Evolutionary conservation across 1,140 invertebrate genomes (phyloP).

Genomic region (Conus betulinus): DNA sequence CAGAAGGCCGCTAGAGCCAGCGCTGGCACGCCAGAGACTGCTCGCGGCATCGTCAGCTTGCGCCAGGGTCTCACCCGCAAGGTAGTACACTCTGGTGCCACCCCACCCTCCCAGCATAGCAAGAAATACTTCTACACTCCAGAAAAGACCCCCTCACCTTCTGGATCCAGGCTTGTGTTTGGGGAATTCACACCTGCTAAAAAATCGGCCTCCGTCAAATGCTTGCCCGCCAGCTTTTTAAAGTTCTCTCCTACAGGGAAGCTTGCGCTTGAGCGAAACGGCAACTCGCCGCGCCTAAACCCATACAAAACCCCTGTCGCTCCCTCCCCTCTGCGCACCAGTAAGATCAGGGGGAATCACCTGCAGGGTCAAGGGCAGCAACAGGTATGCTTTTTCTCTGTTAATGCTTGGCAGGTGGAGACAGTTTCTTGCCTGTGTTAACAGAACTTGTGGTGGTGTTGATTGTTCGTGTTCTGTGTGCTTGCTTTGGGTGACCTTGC

Average conservation of each 20-base stretch:
- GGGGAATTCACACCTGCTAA: constrained; percentile 47
- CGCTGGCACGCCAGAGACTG: constrained; percentile 70
- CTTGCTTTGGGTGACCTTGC: neutral
- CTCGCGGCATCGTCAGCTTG: constrained; percentile 63
- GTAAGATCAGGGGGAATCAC: constrained; percentile 12
- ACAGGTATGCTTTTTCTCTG: constrained; percentile 8
- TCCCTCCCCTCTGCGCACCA: constrained; percentile 16
- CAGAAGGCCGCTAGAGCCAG: constrained; percentile 69
- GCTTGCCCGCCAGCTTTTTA: constrained; percentile 38
- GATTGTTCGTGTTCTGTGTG: neutral
- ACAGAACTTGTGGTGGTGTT: neutral
- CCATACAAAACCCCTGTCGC: constrained; percentile 28
- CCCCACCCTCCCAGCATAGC: constrained; percentile 32
- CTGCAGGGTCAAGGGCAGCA: constrained; percentile 11
- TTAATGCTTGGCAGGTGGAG: neutral
- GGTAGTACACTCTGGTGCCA: constrained; percentile 45
- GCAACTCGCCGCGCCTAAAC: constrained; percentile 29
- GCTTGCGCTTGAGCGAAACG: constrained; percentile 36
- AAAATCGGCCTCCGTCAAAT: constrained; percentile 38
- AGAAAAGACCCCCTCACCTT: constrained; percentile 45
- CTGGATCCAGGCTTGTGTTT: constrained; percentile 34
- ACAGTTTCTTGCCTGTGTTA: neutral
- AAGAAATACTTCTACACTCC: constrained; percentile 48
- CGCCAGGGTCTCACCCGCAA: constrained; percentile 49
- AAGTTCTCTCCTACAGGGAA: constrained; percentile 30